phyloP scores from a whole-genome alignment of 2,797 vertebrate genomes.

The Buphagus erythrorhynchus region DNA sequence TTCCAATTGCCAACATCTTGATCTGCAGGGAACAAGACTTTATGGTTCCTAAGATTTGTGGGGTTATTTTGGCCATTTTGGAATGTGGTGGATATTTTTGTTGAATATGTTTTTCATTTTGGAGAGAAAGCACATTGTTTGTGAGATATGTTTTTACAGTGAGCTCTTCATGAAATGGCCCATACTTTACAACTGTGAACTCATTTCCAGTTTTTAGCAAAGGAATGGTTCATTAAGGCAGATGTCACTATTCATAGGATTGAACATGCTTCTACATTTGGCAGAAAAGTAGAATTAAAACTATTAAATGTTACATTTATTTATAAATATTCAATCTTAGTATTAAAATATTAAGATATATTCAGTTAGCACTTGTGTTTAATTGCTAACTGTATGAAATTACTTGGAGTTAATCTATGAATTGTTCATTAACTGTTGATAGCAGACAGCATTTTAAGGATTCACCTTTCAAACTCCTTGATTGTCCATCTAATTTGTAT shows the following conservation, averaged over 20 bases:
- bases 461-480: neutral
- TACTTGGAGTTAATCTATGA: neutral
- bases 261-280: neutral
- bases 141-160: neutral
- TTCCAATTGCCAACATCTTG: neutral
- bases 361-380: neutral
- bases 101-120: neutral
- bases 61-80: neutral
- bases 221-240: neutral
- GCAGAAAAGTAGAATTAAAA: neutral
- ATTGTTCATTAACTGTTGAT: neutral
- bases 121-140: conserved; percentile 6
- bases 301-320: neutral
- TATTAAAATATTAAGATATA: neutral
- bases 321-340: neutral
- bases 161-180: neutral
- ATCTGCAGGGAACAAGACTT: neutral
- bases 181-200: neutral
- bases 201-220: neutral
- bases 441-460: neutral
- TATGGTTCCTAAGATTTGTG: neutral
- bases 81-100: neutral
- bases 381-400: neutral
- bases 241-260: neutral
- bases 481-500: neutral